A percentile compares a stretch with the other conserved stretches of the same genome.
Evolutionary conservation across 2,888 invertebrate species (phyloP).

Genomic region (Pristionchus exspectatus): DNA sequence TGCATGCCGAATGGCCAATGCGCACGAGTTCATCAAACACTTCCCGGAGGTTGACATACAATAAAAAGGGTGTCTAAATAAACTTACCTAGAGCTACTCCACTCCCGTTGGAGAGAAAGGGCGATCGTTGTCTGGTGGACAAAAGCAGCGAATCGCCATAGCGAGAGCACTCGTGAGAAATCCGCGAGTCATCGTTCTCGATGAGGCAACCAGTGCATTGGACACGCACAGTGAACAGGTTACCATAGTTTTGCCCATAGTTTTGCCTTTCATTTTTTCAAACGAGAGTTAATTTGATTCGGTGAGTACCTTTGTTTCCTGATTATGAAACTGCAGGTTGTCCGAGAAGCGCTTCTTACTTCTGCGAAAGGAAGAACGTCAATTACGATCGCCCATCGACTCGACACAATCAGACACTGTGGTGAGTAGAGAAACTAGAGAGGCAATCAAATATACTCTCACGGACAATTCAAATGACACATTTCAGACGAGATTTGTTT

Average conservation of each 20-base stretch:
- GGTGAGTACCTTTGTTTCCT: neutral
- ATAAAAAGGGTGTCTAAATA: neutral
- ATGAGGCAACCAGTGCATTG: constrained; percentile 53
- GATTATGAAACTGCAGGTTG: constrained; percentile 37
- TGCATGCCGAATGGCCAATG: constrained; percentile 79
- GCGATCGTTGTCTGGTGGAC: constrained; percentile 40
- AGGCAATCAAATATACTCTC: no score
- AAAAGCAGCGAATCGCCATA: constrained; percentile 49
- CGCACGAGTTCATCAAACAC: constrained; percentile 78
- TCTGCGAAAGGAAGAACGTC: constrained; percentile 45
- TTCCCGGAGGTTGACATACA: constrained; percentile 58
- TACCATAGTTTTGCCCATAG: no score
- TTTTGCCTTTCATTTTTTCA: no score
- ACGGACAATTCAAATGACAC: no score
- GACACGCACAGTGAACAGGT: constrained; percentile 50
- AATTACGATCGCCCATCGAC: constrained; percentile 40
- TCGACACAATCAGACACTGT: constrained; percentile 46
- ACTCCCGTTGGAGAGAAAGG: constrained; percentile 42
- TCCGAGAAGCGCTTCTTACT: neutral
- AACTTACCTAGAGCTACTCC: neutral
- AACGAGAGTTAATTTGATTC: no score
- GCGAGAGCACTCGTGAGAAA: constrained; percentile 53
- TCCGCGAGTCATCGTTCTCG: constrained; percentile 31
- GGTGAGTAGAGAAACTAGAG: neutral
- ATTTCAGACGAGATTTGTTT: constrained; percentile 43